Conservation (phyloP, 2,888 invertebrate genomes). For the Biston betularia region DNA sequence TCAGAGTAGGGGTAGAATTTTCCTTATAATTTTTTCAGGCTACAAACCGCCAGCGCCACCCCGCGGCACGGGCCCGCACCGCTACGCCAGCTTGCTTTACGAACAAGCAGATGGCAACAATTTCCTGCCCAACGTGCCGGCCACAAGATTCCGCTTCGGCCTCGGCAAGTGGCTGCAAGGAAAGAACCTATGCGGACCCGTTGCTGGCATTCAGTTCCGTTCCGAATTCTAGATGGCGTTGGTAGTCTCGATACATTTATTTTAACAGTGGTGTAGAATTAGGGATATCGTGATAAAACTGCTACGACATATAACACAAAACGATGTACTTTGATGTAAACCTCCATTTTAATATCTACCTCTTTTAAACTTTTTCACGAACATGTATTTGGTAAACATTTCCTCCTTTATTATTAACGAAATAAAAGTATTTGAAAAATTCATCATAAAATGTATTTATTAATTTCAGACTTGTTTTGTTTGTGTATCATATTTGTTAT, state of each 20-base stretch:
- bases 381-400: neutral
- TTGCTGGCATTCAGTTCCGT: constrained; percentile 73
- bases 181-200: constrained; percentile 76
- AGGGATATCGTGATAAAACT: neutral
- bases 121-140: constrained; percentile 71
- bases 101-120: constrained; percentile 80
- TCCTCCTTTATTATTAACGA: no score
- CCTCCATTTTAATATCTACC: no score
- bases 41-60: constrained; percentile 81
- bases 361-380: no score
- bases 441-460: no score
- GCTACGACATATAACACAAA: neutral
- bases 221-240: constrained; percentile 73
- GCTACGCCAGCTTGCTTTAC: constrained; percentile 75
- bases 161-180: constrained; percentile 75
- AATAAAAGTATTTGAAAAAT: no score
- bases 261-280: neutral
- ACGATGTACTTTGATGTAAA: neutral
- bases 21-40: constrained; percentile 54
- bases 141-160: constrained; percentile 66
- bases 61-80: constrained; percentile 76
- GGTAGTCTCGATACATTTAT: constrained; percentile 35
- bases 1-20: no score
- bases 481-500: no score
- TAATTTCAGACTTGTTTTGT: no score